Evolutionary conservation across 2,113 vertebrate species (phyloP), one percentile per base, ranked within the genome.

Genomic region (Dasyurus viverrinus): DNA sequence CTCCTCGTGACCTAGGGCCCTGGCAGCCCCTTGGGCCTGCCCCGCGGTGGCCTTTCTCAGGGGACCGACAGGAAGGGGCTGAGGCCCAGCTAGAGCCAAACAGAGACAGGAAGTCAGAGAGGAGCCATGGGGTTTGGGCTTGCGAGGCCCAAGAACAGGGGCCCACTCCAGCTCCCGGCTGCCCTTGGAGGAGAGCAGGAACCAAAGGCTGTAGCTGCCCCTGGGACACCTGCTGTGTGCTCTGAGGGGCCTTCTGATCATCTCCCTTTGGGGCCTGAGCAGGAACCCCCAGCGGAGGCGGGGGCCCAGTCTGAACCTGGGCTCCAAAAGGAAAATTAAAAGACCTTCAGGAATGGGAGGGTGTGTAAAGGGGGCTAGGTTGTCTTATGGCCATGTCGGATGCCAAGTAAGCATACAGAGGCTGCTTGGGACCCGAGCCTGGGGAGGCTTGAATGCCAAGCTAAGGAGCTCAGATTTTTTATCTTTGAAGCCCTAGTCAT

Each of bases 1-100:
- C 84, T 89, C 89, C n/a, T 57, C 48, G 47, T 95, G 27, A 48
- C 50, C 53, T 95, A 76, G 89, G 89, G 89, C 60, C 92, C 95
- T 30, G 46, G 48, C 92, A 55, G 9, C 89, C 94, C 89, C 47
- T 57, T 93, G 90, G 60, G 36, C 90, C 94, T 95, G 93, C 93
- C 96, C 96, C 94, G 76, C 48, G 90, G 5, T 93, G 90, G 97
- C 53, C 91, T 98, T 93, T 96, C 93, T 96, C 89, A 57, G 93
- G 93, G 95, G 93, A 97, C 19, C 7, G 68, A 84, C 19, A 84
- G 68, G 68, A 94, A 93, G 50, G 54, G 48, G 36, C n/a, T 54
- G 76, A 92, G 90, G 54, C 76, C 55, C 84, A 19, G 55, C 54
- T 27, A 16, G 84, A 94, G 55, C 89, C 89, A 11, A 10, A 53